Evolutionary conservation across 2,888 invertebrate species (phyloP).

Genomic region (Microplitis deprimator): DNA sequence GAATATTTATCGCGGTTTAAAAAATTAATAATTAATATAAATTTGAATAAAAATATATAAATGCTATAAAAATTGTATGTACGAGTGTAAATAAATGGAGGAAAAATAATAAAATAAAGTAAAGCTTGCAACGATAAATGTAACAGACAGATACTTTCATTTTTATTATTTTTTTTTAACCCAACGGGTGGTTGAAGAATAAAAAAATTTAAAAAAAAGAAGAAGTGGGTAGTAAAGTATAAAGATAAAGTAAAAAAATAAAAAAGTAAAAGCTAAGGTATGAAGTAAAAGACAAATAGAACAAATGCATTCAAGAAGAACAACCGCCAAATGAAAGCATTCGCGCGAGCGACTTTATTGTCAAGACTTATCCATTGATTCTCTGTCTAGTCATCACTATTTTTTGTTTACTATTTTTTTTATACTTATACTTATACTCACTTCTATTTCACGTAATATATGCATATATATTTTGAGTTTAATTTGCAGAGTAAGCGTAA

Average conservation of each 20-base stretch:
- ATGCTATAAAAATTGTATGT: neutral
- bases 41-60: too few relatives aligned
- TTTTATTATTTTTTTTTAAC: neutral
- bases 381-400: constrained; percentile 17
- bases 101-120: neutral
- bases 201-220: constrained; percentile 24
- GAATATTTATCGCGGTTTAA: too few relatives aligned
- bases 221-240: neutral
- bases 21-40: too few relatives aligned
- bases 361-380: constrained; percentile 18
- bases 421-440: too few relatives aligned
- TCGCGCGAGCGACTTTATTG: constrained; percentile 36
- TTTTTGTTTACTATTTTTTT: constrained; percentile 9
- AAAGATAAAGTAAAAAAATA: neutral
- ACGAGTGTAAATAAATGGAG: neutral
- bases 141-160: constrained; percentile 1
- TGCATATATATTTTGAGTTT: too few relatives aligned
- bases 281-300: constrained; percentile 31
- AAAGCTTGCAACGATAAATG: neutral
- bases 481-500: neutral
- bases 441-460: too few relatives aligned
- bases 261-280: constrained; percentile 28
- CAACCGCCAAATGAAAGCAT: constrained; percentile 49
- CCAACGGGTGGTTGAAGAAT: neutral
- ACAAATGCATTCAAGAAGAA: constrained; percentile 51